These are phyloP conservation scores for Psophia crepitans DNA, from an alignment of 2,113 vertebrate species.

Conservation along the genomic window DNA sequence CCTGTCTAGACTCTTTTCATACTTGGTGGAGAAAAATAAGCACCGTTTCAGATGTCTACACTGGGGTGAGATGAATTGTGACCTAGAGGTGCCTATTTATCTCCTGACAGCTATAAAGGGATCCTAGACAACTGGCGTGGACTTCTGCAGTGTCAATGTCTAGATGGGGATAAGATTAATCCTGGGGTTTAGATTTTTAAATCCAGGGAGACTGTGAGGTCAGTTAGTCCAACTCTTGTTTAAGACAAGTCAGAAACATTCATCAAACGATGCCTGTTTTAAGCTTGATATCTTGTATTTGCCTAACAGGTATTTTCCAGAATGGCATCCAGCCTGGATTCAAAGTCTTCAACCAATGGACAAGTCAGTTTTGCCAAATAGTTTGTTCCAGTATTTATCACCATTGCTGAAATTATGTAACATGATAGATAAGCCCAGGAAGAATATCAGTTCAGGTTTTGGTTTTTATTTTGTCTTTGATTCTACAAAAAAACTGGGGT, in stretches of 20 bases:
- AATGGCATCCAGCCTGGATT: not conserved
- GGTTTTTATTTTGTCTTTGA: not conserved
- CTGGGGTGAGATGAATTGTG: not conserved
- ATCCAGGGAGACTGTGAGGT: not conserved
- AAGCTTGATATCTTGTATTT: not conserved
- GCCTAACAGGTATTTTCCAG: not conserved
- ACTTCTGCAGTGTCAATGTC: not conserved
- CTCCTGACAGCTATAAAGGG: not conserved
- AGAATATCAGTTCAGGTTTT: not conserved
- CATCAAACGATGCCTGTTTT: not conserved
- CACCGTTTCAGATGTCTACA: not conserved
- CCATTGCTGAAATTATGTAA: not conserved
- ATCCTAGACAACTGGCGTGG: not conserved
- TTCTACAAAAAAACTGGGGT: not conserved
- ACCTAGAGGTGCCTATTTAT: not conserved
- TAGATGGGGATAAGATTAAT: not conserved
- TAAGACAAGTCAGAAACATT: not conserved
- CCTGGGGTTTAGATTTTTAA: not conserved
- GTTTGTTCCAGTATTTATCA: not conserved
- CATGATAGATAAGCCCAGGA: not conserved
- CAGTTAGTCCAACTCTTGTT: not conserved
- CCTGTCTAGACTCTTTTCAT: constrained; percentile 10
- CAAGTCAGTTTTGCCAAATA: not conserved
- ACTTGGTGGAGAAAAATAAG: not conserved
- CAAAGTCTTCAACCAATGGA: not conserved